A percentile compares a stretch with the other conserved stretches of the same genome.
Conservation (phyloP, 1,140 invertebrate species). For the Nylanderia fulva region DNA sequence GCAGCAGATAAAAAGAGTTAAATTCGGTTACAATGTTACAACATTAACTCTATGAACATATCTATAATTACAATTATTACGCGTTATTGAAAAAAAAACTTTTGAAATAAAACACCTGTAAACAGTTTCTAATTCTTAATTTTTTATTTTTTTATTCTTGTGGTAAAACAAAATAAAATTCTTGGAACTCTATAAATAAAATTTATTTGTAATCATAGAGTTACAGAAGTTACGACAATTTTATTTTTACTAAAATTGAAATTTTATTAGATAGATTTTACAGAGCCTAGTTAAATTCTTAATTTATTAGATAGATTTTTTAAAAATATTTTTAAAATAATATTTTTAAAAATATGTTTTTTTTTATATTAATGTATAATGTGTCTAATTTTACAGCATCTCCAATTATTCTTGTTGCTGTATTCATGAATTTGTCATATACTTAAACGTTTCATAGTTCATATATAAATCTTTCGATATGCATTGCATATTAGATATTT, state of each 20-base stretch:
- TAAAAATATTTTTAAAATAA: too few species aligned
- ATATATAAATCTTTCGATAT: background rate
- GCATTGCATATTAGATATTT: constrained; percentile 1
- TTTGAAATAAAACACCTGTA: background rate
- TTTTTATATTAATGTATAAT: too few species aligned
- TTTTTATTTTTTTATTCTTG: constrained; percentile 3
- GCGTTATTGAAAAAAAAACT: background rate
- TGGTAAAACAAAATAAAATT: background rate
- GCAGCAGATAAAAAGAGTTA: too few species aligned
- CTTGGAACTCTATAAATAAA: background rate
- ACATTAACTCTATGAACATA: too few species aligned
- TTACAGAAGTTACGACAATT: too few species aligned
- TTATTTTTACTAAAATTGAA: too few species aligned
- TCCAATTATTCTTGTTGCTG: constrained; percentile 1
- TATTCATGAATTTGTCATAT: background rate
- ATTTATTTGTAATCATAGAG: too few species aligned
- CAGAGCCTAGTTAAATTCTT: too few species aligned
- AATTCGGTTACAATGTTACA: background rate
- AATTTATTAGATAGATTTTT: too few species aligned
- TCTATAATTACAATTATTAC: background rate
- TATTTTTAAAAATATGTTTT: too few species aligned
- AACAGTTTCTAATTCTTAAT: background rate
- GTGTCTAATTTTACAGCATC: too few species aligned
- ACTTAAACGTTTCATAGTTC: background rate
- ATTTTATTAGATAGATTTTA: too few species aligned